Evolutionary conservation across 2,797 vertebrate genomes (phyloP), one percentile per base, ranked within the genome.

Genomic region (Eospalax fontanierii): DNA sequence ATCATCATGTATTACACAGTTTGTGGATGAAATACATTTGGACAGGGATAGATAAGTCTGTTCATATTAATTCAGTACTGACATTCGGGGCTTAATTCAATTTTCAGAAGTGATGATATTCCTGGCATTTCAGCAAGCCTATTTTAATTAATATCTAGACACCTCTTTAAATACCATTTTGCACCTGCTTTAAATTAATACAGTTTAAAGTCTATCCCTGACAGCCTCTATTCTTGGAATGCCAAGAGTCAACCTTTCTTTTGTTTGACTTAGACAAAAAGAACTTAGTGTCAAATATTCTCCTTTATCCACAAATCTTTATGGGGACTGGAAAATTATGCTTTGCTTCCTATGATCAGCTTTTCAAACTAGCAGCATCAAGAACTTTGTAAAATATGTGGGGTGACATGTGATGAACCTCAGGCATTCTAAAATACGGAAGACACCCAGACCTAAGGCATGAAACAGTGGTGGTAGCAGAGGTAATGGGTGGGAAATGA

Each of bases 21-120:
- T 93, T 84, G 89, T 73, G 76, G 95, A 92, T 93, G 95, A 96
- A 96, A 96, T 91, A 89, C 66, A 79, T 94, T 94, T 95, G 84
- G 91, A 88, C 83, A 91, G 76, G 78, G 78, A 93, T 75, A 97
- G 95, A 90, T 96, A 96, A 91, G 63, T 96, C 95, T 87, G 85
- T 96, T 97, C 89, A 87, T 79, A 81, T 96, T 97, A 96, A 96
- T 95, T 95, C 84, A 85, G 74, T 65, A 1, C 50, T 97, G 91
- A 96, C 91, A 97, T 96, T 96, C 94, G 83, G 73, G 38, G 57
- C 79, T 94, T 93, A 97, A 96, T 93, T 97, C 94, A 94, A 90
- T 96, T 96, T 97, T 96, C 84, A 88, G 61, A 94, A 96, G 76
- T 71, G 91, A 93, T 93, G 95, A 95, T 97, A 97, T 94, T 28